Evolutionary conservation across 2,113 vertebrate species (phyloP).

Genomic region (Setophaga petechia): DNA sequence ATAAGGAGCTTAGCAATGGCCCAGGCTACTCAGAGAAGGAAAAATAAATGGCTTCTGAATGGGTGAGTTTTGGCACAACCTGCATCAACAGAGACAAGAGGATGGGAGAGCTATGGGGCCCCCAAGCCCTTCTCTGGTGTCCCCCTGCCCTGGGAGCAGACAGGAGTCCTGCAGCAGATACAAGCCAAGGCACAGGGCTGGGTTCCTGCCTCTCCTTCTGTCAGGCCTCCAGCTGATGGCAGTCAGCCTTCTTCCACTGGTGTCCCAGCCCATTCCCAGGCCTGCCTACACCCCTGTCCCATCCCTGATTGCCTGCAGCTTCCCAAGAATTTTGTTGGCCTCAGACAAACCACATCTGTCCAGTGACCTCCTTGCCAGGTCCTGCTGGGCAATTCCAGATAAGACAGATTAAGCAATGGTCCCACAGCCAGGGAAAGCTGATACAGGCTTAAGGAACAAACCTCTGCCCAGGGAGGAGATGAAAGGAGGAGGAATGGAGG

Average conservation of each 20-base stretch:
- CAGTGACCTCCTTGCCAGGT: neutral
- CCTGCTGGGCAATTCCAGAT: neutral
- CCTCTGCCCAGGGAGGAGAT: neutral
- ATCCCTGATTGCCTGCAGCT: neutral
- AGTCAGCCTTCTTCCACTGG: neutral
- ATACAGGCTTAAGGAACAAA: neutral
- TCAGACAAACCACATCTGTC: conserved; percentile 9
- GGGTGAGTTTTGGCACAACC: neutral
- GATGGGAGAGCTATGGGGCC: neutral
- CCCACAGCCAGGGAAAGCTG: neutral
- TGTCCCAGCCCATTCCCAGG: conserved; percentile 18
- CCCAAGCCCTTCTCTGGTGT: accelerated
- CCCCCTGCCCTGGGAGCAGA: neutral
- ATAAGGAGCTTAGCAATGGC: neutral
- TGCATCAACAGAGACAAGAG: neutral
- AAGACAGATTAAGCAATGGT: neutral
- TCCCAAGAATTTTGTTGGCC: neutral
- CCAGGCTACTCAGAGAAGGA: neutral
- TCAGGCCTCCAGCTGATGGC: conserved; percentile 6
- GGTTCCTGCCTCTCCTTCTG: neutral
- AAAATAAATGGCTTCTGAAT: neutral
- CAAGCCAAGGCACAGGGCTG: neutral
- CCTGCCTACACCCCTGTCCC: conserved; percentile 42
- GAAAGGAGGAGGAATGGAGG: neutral
- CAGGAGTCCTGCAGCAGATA: neutral